Conservation (phyloP, 2,113 vertebrate genomes). For the Probosciger aterrimus region DNA sequence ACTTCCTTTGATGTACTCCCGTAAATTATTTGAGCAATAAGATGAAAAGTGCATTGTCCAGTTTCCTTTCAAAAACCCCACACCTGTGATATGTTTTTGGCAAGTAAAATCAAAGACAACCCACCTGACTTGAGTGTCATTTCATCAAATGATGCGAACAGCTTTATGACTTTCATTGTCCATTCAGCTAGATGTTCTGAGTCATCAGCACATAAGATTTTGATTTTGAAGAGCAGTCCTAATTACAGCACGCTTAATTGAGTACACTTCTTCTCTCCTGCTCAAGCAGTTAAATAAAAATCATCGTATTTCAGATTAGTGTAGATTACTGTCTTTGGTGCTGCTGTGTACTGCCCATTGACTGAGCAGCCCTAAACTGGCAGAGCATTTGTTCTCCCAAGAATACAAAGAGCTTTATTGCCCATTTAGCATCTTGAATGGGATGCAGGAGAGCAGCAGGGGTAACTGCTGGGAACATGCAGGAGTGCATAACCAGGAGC, state of each 20-base stretch:
- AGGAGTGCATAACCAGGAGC: too few relatives aligned
- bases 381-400: neutral
- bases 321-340: fast-evolving
- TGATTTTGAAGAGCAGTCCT: neutral
- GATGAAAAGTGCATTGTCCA: neutral
- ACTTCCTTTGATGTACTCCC: neutral
- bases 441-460: neutral
- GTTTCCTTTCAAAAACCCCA: neutral
- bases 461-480: neutral
- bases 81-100: fast-evolving
- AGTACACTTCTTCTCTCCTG: neutral
- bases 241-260: neutral
- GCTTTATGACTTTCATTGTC: neutral
- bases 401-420: neutral
- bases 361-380: neutral
- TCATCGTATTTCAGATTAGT: fast-evolving
- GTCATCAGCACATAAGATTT: neutral
- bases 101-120: neutral
- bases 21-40: neutral
- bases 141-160: neutral
- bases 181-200: fast-evolving
- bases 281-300: neutral
- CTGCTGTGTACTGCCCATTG: neutral
- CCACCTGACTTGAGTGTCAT: neutral
- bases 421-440: fast-evolving